Evolutionary conservation across 2,797 vertebrate species (phyloP), one percentile per base, ranked within the genome.

Genomic region (Karalla daura): DNA sequence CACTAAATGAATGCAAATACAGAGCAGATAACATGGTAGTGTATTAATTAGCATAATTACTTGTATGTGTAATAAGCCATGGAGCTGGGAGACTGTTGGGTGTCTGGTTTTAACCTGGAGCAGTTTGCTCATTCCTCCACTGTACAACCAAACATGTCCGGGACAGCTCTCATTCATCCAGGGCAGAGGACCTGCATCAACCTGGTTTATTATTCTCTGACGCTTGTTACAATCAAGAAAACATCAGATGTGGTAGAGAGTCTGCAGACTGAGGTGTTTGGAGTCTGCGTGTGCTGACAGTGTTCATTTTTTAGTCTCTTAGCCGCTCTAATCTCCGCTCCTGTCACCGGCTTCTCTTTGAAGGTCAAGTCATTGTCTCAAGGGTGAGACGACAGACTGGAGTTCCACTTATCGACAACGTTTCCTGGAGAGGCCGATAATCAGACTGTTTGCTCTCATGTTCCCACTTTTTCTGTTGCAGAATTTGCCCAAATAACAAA

Each of bases 331-430:
- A 66, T 84, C 41, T 56, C 33, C 37, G n/a, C n/a, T 39, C 40
- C 12, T 63, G 75, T 70, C 77, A 78, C 64, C 58, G 30, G 54
- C 75, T 73, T 76, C 64, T 44, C 64, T 60, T 45, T 78, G 77
- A 78, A 80, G 72, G 83, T 85, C 80, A 73, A 63, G 54, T 52
- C 13, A 3, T 25, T 39, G 66, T 80, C 74, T 77, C 64, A 23
- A 3, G 54, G 64, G 36, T n/a, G 41, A 72, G 58, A 60, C 47
- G 14, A 67, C 65, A 30, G 24, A 7, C 49, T 11, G 13, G 18
- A 44, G 60, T 76, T 65, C 62, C 49, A 41, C 61, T 79, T 74
- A 71, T 78, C 71, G 60, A 58, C 63, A 62, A 23, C 43, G 0
- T 59, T 28, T 71, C 65, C n/a, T 20, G 35, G 13, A 39, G 43